Base-by-base conservation (phyloP, 2,888 invertebrate species). In the Leucophenga maculata region DNA sequence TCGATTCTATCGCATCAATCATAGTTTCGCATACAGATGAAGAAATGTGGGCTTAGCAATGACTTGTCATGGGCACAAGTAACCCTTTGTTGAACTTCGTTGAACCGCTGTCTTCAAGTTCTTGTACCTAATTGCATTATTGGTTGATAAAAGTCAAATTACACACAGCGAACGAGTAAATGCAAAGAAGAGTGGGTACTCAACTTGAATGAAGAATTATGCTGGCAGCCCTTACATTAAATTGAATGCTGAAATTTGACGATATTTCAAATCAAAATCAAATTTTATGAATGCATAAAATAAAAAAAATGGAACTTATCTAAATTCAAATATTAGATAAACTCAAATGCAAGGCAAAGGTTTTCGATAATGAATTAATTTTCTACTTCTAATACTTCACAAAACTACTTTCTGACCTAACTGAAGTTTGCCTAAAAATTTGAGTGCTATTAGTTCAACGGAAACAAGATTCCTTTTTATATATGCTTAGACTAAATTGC, bases 111-210 rank as follows among this genome's bases (percentile, higher is more conserved):
- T 39, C 3, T 59, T 72, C 52, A 69, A 77, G 39, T 74, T 74
- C 74, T 70, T 65, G 71, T 75, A 22, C 68, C 69, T 80, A 83
- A 80, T 80, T 81, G 73, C 77, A 83, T 80, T 81, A 80, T 78
- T 77, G 75, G 74, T 78, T 74, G 75, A 81, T 81, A 74, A 78
- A 78, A 77, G 78, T 83, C 82, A 79, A 81, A 75, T 76, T 79
- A 78, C 60, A 39, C 16, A 39, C 44, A 60, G 39, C 11, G 8
- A 39, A 3, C 39, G 39, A 39, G 39, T 26, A 26, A 26, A 4
- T 26, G 2, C 3, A 39, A 39, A 11, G 8, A 11, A 39, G 4
- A 11, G 8, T 11, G 8, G 3, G 9, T 39, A 39, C 4, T 6
- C 16, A 39, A 39, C 9, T 39, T 39, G 18, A 55, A 1, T 20